Percentiles rank a stretch among this genome's conserved stretches.
Evolutionary conservation across 2,888 invertebrate genomes (phyloP).

Genomic region (Trichogramma dendrolimi): DNA sequence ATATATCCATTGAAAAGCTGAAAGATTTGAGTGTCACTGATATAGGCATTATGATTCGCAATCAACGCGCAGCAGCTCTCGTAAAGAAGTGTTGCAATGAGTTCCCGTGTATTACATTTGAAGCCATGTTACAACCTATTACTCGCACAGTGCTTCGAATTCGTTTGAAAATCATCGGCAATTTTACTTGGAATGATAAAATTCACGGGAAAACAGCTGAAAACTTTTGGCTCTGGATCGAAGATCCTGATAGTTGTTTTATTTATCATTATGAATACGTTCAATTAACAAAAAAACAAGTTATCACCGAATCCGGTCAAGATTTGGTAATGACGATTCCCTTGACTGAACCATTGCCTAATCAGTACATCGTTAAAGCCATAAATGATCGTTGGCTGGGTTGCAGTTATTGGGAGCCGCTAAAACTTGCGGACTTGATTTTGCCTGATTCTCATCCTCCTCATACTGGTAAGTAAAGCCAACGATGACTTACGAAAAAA

Average conservation of each 20-base stretch:
- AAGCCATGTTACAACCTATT: conserved; percentile 87
- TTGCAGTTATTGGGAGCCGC: conserved; percentile 58
- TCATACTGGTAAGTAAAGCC: conserved; percentile 66
- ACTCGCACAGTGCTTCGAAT: conserved; percentile 87
- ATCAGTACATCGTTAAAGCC: conserved; percentile 85
- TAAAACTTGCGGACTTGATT: conserved; percentile 81
- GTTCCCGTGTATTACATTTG: conserved; percentile 79
- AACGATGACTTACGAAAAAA: not conserved
- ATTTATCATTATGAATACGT: conserved; percentile 97
- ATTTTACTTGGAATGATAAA: conserved; percentile 80
- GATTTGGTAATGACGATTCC: conserved; percentile 94
- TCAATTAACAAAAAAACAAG: conserved; percentile 73
- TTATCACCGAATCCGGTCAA: conserved; percentile 67
- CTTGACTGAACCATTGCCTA: conserved; percentile 81
- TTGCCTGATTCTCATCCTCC: conserved; percentile 89
- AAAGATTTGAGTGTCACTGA: conserved; percentile 85
- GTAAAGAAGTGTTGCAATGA: conserved; percentile 81
- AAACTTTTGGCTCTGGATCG: conserved; percentile 97
- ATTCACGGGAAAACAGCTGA: conserved; percentile 85
- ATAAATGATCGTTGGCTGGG: conserved; percentile 83
- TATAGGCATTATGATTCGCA: conserved; percentile 71
- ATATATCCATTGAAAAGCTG: conserved; percentile 71
- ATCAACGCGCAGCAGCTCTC: conserved; percentile 69
- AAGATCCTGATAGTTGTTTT: conserved; percentile 88
- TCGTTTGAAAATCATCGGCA: conserved; percentile 71